These are phyloP conservation scores for Sthenelais limicola DNA, from an alignment of 2,888 invertebrate species.

Conservation along the genomic window DNA sequence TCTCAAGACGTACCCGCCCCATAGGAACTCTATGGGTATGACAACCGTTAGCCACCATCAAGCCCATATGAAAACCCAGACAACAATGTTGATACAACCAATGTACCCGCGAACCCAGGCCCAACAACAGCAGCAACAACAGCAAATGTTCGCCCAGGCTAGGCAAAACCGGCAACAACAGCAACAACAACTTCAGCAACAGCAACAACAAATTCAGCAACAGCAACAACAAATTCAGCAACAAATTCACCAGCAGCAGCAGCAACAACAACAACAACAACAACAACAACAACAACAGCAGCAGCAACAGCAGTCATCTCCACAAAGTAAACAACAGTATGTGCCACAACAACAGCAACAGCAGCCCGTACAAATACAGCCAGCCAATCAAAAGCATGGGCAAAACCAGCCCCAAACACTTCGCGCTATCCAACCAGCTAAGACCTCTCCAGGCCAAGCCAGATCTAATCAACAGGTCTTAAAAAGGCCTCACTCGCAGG, in stretches of 20 bases:
- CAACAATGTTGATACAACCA: conserved; percentile 25
- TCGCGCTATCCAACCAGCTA: too few relatives aligned
- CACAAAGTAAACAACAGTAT: not conserved
- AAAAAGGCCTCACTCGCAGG: too few relatives aligned
- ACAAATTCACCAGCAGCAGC: not conserved
- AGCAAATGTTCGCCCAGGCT: not conserved
- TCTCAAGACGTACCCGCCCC: conserved; percentile 22
- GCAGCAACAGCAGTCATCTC: not conserved
- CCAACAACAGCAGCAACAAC: not conserved
- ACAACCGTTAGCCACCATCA: conserved; percentile 16
- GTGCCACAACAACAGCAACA: not conserved
- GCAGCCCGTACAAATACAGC: not conserved
- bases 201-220: not conserved
- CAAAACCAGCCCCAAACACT: too few relatives aligned
- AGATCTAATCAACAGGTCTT: too few relatives aligned
- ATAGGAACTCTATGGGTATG: conserved; percentile 1
- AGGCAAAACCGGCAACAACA: not conserved
- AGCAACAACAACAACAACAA: not conserved
- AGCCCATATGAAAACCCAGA: conserved; percentile 25
- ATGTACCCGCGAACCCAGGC: conserved; percentile 5
- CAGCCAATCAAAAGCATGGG: not conserved
- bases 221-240: conserved; percentile 23
- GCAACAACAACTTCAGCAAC: conserved; percentile 3
- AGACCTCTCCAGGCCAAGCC: too few relatives aligned
- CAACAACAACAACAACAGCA: not conserved